A percentile compares a stretch with the other conserved stretches of the same genome.
These are phyloP conservation scores for Tenodera sinensis DNA, from an alignment of 2,888 invertebrate genomes.

Conservation along the genomic window DNA sequence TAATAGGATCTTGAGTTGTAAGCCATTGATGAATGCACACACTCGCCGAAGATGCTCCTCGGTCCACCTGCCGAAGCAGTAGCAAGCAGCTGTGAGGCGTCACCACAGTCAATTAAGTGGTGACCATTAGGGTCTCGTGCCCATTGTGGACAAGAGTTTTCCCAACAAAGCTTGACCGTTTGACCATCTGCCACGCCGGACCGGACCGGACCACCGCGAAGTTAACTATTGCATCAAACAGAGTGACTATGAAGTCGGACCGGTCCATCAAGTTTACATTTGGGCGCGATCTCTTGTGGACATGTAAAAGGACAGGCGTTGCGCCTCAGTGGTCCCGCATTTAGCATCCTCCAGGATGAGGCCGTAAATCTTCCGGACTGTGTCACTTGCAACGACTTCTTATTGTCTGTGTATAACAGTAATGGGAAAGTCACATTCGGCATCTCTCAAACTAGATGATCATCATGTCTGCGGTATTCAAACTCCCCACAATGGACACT, in stretches of 20 bases:
- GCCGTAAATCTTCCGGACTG: background rate
- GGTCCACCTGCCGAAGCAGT: background rate
- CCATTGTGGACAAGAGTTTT: background rate
- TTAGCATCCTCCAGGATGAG: background rate
- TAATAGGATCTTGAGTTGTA: no score
- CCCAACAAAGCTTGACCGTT: background rate
- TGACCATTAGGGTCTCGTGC: conserved; percentile 1
- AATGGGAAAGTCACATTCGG: background rate
- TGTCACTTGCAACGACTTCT: no score
- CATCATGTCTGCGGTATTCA: background rate
- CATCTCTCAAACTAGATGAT: background rate
- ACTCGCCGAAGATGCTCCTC: background rate
- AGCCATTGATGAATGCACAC: no score
- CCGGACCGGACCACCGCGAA: background rate
- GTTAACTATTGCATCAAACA: conserved; percentile 4
- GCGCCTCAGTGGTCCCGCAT: background rate
- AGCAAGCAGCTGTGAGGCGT: background rate
- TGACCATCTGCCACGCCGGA: background rate
- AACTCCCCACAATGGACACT: no score
- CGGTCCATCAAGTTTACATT: background rate
- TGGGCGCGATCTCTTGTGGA: background rate
- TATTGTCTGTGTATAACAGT: background rate
- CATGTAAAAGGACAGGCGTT: background rate
- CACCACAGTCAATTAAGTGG: background rate
- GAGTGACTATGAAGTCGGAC: background rate